Base-by-base conservation (phyloP, 2,888 invertebrate species). In the Creontiades dilutus region DNA sequence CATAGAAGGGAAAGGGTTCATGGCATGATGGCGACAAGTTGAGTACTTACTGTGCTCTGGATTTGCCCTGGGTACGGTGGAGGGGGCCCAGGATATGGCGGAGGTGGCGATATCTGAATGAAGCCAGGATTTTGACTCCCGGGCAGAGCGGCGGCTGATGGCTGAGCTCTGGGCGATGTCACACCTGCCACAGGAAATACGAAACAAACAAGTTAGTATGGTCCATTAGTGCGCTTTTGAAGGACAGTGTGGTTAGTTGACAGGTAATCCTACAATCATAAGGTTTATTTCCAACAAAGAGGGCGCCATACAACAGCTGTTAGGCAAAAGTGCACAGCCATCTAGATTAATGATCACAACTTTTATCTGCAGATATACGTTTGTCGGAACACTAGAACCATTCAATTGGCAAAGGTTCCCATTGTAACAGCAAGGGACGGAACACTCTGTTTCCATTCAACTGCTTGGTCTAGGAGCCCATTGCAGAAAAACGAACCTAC, bases 11-110 rank as follows among this genome's bases (percentile, higher is more conserved):
- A 82, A 52, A 78, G 78, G 78, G 78, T 16, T 48, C 46, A 85
- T 37, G 78, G 47, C 80, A 57, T 46, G 55, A 84, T 55, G 0
- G 27, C 1, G 7, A 48, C 28, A 14, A 61, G 23, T 27, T 23
- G 9, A 68, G 46, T 19, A 90, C 90, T 90, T 87, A 91, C 91
- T 57, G 75, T 84, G 57, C 90, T 78, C 76, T 91, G 90, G 57
- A 90, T 61, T 12, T 94, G 95, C 91, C 95, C 95, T 46, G 96
- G 96, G 92, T 95, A 96, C 0, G 95, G 95, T n/a, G 95, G 95
- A 19, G 96, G 95, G 9, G 96, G 96, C 82, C 96, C 96, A 28
- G 96, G 95, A 93, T 95, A 95, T 90, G 96, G 96, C 48, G 96
- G 96, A 88, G 96, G 96, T 3, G 96, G 96, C 0, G 92, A 91